Conservation (phyloP, 2,888 invertebrate genomes). For the Drosophila birchii region DNA sequence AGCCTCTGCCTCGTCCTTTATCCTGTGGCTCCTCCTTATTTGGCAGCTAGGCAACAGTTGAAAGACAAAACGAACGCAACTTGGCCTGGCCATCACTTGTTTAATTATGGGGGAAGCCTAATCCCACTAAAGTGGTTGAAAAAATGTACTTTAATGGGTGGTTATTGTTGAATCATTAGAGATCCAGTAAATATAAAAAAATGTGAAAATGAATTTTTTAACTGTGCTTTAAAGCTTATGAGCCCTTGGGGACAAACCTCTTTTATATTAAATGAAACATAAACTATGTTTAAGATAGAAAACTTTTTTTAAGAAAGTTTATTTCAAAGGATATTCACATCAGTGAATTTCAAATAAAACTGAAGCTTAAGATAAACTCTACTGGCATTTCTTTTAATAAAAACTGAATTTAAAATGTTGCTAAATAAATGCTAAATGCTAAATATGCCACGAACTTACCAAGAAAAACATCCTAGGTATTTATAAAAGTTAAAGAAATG, state of each 20-base stretch:
- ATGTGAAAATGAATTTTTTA: not conserved
- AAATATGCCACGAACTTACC: not conserved
- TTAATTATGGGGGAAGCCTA: slow-evolving; percentile 30
- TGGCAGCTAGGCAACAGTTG: slow-evolving; percentile 46
- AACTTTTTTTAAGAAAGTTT: not conserved
- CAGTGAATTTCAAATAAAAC: not conserved
- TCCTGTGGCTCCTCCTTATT: not conserved
- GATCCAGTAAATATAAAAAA: not conserved
- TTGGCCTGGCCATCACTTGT: slow-evolving; percentile 47
- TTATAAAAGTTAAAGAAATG: not conserved
- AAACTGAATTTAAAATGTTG: too few species aligned
- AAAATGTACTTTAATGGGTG: slow-evolving; percentile 51
- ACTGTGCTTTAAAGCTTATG: not conserved
- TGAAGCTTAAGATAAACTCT: not conserved
- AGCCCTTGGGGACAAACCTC: too few species aligned
- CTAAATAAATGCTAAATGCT: too few species aligned
- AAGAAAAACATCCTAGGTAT: too few species aligned
- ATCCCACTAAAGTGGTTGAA: not conserved
- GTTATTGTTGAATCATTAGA: slow-evolving; percentile 48
- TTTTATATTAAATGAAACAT: not conserved
- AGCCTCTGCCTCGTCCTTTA: not conserved
- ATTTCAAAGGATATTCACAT: not conserved
- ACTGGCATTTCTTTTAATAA: not conserved
- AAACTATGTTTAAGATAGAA: not conserved
- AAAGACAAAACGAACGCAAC: slow-evolving; percentile 26